These are phyloP conservation scores for Camptogramma bilineatum DNA, from an alignment of 2,888 invertebrate genomes.

Conservation along the genomic window DNA sequence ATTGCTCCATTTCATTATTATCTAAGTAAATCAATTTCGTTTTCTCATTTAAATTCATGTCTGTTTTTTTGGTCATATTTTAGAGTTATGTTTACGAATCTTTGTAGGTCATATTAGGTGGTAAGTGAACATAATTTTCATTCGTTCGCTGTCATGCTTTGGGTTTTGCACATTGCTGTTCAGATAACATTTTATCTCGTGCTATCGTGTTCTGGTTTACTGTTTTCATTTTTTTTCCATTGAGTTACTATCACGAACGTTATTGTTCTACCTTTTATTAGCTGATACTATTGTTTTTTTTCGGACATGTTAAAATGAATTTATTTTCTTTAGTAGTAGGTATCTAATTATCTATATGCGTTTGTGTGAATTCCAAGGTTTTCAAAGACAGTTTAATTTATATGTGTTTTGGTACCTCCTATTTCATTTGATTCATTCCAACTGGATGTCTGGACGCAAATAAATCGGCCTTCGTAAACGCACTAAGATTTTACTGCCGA, in stretches of 20 bases:
- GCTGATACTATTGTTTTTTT: constrained; percentile 39
- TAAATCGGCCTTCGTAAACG: constrained; percentile 29
- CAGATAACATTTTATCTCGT: constrained; percentile 57
- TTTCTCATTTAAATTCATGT: not conserved
- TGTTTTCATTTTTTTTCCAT: constrained; percentile 49
- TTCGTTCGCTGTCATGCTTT: constrained; percentile 15
- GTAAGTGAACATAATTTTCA: constrained; percentile 9
- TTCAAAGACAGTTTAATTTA: constrained; percentile 32
- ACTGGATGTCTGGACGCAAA: constrained; percentile 30
- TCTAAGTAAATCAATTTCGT: not conserved
- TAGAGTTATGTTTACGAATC: not conserved
- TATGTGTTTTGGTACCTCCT: constrained; percentile 40
- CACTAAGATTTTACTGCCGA: constrained; percentile 20
- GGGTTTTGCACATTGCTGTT: constrained; percentile 50
- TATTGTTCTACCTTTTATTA: constrained; percentile 48
- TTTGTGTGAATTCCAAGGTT: constrained; percentile 14
- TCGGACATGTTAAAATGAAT: not conserved
- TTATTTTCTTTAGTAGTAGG: not conserved
- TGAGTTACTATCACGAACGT: constrained; percentile 43
- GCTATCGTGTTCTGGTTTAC: constrained; percentile 60
- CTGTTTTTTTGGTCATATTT: not conserved
- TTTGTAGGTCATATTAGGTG: not conserved
- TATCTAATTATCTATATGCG: no score
- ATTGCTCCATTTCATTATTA: not conserved
- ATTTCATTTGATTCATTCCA: constrained; percentile 32